Evolutionary conservation across 2,888 invertebrate species (phyloP).

Genomic region (Eupsilia transversa): DNA sequence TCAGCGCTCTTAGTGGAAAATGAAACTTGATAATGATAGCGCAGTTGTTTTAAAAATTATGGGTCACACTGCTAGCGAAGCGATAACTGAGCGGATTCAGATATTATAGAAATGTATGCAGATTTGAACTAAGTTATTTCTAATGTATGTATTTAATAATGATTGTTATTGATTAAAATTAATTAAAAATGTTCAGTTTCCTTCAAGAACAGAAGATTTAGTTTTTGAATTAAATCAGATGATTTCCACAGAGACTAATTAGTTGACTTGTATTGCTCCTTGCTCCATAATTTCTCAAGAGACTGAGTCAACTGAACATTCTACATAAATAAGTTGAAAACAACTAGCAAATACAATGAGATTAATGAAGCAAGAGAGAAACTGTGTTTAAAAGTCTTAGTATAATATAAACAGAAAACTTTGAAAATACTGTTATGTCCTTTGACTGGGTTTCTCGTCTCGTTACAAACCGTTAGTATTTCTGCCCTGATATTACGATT

Average conservation of each 20-base stretch:
- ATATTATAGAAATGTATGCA: neutral
- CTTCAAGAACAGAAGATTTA: too few species aligned
- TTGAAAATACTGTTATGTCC: neutral
- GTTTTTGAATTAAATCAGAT: neutral
- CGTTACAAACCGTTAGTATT: neutral
- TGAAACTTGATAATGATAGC: constrained; percentile 57
- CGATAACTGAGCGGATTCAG: neutral
- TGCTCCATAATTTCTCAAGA: constrained; percentile 19
- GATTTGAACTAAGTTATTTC: too few species aligned
- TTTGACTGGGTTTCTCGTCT: neutral
- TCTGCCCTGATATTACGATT: constrained; percentile 6
- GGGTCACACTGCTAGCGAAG: constrained; percentile 32
- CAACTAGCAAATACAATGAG: neutral
- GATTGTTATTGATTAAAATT: neutral
- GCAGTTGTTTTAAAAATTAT: constrained; percentile 20
- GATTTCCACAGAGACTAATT: constrained; percentile 5
- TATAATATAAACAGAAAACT: neutral
- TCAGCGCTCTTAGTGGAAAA: constrained; percentile 39
- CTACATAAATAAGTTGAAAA: neutral
- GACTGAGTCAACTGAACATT: neutral
- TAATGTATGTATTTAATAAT: neutral
- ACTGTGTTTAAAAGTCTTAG: neutral
- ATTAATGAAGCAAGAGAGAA: neutral
- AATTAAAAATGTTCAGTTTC: neutral
- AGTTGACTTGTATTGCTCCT: neutral